Base-by-base conservation (phyloP, 2,113 vertebrate species). In the Anolis carolinensis region DNA sequence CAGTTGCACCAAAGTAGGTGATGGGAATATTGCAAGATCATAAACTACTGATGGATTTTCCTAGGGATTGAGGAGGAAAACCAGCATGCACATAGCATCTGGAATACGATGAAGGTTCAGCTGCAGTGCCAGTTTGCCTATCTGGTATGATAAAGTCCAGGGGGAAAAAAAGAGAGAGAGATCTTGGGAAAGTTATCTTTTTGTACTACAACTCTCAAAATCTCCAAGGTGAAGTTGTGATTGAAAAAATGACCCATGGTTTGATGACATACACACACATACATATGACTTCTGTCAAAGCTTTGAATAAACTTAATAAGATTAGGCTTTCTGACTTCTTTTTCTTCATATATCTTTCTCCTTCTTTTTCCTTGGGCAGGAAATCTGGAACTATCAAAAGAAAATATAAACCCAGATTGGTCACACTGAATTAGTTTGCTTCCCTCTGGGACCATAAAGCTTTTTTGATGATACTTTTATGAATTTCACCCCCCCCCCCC, bases 401-500 rank as follows among this genome's bases (percentile, higher is more conserved):
- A 5, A 88, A 83, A 2, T 83, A 2, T 79, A 92, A 90, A 88
- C 13, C 16, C 30, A 74, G 34, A 81, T 82, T 92, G 91, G 79
- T 67, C 65, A 70, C 50, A 86, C 2, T 79, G 2, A 81, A 84
- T 88, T 91, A 85, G 73, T 93, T 90, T 67, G 6, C n/a, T 78
- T 87, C 88, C 88, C 32, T 83, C 87, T 87, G 62, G 2, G 39
- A 87, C 70, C 50, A 84, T 87, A 2, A 62, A 72, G 90, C 32
- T 79, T 25, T 79, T 79, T 63, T 63, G 13, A 79, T 62, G 77
- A 79, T 34, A 79, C 25, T 27, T 63, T 39, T 27, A 50, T 88
- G 11, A 0, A 13, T 89, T 92, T 86, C 62, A 83, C 18, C 4
- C 77, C 68, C 76, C 8, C 1, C 67, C 48, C 30, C n/a, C 59